These are phyloP conservation scores for Typhlichthys subterraneus DNA, from an alignment of 2,797 vertebrate genomes.

Conservation along the genomic window DNA sequence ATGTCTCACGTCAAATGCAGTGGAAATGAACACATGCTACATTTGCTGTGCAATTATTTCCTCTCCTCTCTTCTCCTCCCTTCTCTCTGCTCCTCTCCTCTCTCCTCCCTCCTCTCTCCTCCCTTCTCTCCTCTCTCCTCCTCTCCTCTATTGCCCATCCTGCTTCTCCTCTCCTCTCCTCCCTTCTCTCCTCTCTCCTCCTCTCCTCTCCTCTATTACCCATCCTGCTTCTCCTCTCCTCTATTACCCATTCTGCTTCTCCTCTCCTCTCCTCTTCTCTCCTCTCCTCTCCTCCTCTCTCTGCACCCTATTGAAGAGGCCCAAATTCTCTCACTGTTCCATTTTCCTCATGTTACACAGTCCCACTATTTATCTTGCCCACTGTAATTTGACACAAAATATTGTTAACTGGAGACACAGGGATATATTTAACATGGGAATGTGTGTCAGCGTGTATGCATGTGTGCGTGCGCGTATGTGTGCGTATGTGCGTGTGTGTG, in stretches of 20 bases:
- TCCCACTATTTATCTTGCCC: conserved; percentile 75
- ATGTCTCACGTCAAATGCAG: too few species aligned
- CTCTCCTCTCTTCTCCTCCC: neutral
- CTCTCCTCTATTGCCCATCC: neutral
- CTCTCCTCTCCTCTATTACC: neutral
- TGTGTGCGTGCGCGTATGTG: neutral
- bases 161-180: neutral
- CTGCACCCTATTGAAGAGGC: conserved; percentile 23
- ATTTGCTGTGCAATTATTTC: neutral
- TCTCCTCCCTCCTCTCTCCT: neutral
- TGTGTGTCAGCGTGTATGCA: conserved; percentile 34
- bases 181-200: conserved; percentile 6
- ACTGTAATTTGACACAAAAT: conserved; percentile 78
- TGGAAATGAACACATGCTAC: neutral
- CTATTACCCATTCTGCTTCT: conserved; percentile 6
- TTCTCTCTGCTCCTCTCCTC: neutral
- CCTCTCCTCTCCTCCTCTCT: conserved; percentile 26
- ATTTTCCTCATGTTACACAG: conserved; percentile 60
- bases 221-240: conserved; percentile 4
- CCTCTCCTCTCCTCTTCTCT: too few species aligned
- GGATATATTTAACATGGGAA: conserved; percentile 74
- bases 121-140: conserved; percentile 10
- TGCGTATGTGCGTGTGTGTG: neutral
- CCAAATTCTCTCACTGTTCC: conserved; percentile 58
- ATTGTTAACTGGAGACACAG: conserved; percentile 76